Percentiles rank a stretch among this genome's conserved stretches.
Evolutionary conservation across 2,113 vertebrate genomes (phyloP).

Genomic region (Thryonomys swinderianus): DNA sequence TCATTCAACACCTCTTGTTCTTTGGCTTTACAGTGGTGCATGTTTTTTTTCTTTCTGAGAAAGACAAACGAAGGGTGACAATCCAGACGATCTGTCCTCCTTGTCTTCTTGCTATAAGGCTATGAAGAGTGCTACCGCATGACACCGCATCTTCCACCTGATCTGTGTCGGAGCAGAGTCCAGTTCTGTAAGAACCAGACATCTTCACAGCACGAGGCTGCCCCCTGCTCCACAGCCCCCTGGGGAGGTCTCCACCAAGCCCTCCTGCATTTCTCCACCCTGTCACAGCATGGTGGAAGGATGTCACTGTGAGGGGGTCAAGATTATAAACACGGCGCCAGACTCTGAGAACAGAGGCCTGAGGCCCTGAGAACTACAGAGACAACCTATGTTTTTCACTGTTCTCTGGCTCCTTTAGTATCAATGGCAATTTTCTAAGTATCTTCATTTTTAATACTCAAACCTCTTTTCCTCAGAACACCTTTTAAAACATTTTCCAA

Average conservation of each 20-base stretch:
- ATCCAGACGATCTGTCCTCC: background rate
- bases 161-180: background rate
- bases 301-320: background rate
- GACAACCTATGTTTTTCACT: background rate
- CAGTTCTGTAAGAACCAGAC: too few relatives aligned
- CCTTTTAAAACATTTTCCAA: background rate
- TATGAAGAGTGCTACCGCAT: background rate
- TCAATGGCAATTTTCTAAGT: background rate
- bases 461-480: background rate
- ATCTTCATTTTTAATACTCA: background rate
- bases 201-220: background rate
- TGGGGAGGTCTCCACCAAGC: background rate
- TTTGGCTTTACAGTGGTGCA: background rate
- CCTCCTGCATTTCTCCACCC: background rate
- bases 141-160: rapidly evolving
- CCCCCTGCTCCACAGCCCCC: background rate
- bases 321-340: background rate
- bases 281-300: background rate
- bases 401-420: background rate
- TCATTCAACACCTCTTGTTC: background rate
- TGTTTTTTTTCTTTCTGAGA: background rate
- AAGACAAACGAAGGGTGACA: background rate
- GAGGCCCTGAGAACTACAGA: background rate
- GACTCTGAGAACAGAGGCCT: slow-evolving; percentile 38
- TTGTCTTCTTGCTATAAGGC: background rate